phyloP scores from a whole-genome alignment of 2,888 invertebrate genomes.

The Leptopilina drosophilae region DNA sequence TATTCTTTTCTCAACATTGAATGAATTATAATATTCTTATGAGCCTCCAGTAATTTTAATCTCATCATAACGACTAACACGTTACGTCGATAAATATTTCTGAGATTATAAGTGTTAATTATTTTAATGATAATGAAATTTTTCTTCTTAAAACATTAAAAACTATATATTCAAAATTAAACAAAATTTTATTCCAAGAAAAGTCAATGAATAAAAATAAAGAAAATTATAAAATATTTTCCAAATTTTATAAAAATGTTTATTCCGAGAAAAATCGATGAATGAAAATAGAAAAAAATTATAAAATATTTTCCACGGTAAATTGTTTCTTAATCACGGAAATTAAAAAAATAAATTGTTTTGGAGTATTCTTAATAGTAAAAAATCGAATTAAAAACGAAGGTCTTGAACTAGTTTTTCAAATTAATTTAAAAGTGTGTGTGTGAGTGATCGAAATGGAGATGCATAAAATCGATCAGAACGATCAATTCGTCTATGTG shows the following conservation, averaged over 20 bases:
- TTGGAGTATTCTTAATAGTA: background rate
- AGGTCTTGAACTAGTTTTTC: background rate
- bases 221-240: too few species aligned
- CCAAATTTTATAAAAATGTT: too few species aligned
- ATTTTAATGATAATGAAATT: background rate
- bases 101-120: background rate
- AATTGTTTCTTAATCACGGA: too few species aligned
- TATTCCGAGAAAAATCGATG: background rate
- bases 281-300: too few species aligned
- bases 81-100: background rate
- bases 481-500: slow-evolving; percentile 1
- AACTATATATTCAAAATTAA: too few species aligned
- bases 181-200: background rate
- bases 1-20: background rate
- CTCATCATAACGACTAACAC: slow-evolving; percentile 13
- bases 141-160: background rate
- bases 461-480: slow-evolving; percentile 16
- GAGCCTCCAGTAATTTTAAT: slow-evolving; percentile 20
- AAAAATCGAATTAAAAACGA: slow-evolving; percentile 8
- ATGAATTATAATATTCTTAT: slow-evolving; percentile 14
- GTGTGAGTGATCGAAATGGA: slow-evolving; percentile 2
- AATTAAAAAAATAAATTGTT: too few species aligned
- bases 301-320: too few species aligned
- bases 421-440: background rate
- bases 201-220: background rate